A percentile compares a stretch with the other conserved stretches of the same genome.
Evolutionary conservation across 2,113 vertebrate genomes (phyloP).

Genomic region (Ceuthmochares aereus): DNA sequence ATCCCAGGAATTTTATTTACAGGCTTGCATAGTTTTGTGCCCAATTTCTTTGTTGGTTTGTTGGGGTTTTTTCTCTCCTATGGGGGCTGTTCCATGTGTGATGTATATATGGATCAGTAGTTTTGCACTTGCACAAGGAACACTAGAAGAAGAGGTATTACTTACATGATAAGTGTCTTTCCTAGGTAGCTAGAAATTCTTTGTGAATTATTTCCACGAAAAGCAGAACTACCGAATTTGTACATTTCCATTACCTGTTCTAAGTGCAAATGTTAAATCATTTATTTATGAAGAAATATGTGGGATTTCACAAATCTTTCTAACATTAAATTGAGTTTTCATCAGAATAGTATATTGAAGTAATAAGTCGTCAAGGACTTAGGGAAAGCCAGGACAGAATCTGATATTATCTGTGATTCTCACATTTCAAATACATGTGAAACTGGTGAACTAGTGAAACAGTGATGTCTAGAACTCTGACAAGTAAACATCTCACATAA

Average conservation of each 20-base stretch:
- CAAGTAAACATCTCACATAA: background rate
- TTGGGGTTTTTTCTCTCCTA: background rate
- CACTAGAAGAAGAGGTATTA: background rate
- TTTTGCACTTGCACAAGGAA: background rate
- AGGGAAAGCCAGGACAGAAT: background rate
- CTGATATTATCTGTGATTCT: background rate
- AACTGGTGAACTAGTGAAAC: background rate
- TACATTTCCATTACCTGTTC: background rate
- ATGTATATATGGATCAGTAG: background rate
- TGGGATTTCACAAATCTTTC: background rate
- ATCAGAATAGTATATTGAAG: background rate
- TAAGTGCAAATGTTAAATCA: background rate
- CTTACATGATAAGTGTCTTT: background rate
- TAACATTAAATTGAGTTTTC: background rate
- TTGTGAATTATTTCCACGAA: background rate
- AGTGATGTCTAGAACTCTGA: background rate
- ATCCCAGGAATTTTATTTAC: background rate
- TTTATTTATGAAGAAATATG: background rate
- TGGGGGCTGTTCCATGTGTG: background rate
- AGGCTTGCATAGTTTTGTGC: background rate
- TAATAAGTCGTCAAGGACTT: background rate
- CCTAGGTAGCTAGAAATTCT: background rate
- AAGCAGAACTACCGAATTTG: background rate
- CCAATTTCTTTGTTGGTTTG: background rate
- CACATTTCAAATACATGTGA: background rate